Conservation (phyloP, 1,140 invertebrate species). For the Tetragonula clypearis region DNA sequence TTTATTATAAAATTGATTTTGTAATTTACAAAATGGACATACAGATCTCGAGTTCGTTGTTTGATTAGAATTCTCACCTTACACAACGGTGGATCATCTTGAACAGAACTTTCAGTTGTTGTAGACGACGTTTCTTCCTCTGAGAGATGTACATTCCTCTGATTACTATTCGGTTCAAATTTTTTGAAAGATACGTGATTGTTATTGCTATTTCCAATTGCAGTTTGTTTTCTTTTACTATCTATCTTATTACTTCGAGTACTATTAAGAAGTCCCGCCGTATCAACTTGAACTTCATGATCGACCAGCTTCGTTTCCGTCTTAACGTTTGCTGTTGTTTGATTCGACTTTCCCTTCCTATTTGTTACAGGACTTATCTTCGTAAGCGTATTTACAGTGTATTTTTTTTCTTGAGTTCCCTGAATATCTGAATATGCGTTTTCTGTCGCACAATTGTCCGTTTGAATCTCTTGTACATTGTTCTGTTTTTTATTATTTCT, state of each 20-base stretch:
- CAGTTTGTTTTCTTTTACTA: conserved; percentile 70
- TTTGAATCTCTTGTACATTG: conserved; percentile 47
- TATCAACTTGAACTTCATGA: conserved; percentile 61
- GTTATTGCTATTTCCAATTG: conserved; percentile 62
- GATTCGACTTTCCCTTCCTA: conserved; percentile 67
- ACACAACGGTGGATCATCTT: conserved; percentile 79
- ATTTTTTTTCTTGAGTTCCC: conserved; percentile 58
- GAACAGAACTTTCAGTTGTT: conserved; percentile 87
- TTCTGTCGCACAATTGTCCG: conserved; percentile 42
- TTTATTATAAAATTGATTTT: not conserved
- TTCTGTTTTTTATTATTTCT: conserved; percentile 55
- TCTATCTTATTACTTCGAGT: conserved; percentile 65
- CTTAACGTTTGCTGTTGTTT: conserved; percentile 54
- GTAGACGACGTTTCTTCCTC: conserved; percentile 89
- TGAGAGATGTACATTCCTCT: conserved; percentile 77
- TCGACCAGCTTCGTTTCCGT: conserved; percentile 71
- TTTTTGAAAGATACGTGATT: conserved; percentile 75
- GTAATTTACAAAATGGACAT: not conserved
- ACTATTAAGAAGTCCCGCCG: conserved; percentile 51
- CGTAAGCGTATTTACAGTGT: conserved; percentile 34
- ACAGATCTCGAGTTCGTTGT: not conserved
- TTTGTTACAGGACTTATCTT: conserved; percentile 70
- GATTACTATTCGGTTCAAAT: conserved; percentile 72
- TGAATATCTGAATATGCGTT: conserved; percentile 43
- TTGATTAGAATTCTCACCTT: conserved; percentile 45